These are phyloP conservation scores for Pangasianodon hypophthalmus DNA, from an alignment of 2,113 vertebrate species.

Conservation along the genomic window DNA sequence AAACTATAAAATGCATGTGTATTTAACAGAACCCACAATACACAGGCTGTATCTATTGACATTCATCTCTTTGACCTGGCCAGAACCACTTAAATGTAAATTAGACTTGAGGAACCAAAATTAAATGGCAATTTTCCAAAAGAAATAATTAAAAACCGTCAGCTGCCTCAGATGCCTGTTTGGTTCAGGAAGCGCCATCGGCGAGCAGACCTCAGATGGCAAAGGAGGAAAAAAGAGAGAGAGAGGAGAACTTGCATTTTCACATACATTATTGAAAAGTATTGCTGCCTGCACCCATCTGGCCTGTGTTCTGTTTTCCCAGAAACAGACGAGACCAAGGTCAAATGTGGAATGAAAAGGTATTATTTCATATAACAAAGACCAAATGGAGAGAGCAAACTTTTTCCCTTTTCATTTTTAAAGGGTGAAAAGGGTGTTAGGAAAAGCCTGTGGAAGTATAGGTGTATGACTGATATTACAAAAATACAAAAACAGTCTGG, in stretches of 20 bases:
- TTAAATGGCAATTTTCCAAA: slow-evolving; percentile 67
- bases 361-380: slow-evolving; percentile 43
- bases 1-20: neutral
- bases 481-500: neutral
- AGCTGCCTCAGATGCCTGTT: slow-evolving; percentile 58
- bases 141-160: slow-evolving; percentile 70
- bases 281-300: slow-evolving; percentile 63
- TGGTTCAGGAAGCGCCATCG: slow-evolving; percentile 29
- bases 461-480: neutral
- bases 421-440: neutral
- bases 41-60: slow-evolving; percentile 12
- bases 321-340: slow-evolving; percentile 57
- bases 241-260: slow-evolving; percentile 59
- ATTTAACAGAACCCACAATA: slow-evolving; percentile 12
- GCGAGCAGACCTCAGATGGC: slow-evolving; percentile 59
- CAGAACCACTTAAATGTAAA: slow-evolving; percentile 67
- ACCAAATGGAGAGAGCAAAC: neutral
- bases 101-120: slow-evolving; percentile 56
- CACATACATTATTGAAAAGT: slow-evolving; percentile 65
- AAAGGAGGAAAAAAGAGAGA: slow-evolving; percentile 57
- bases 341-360: slow-evolving; percentile 65
- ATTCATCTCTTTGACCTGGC: slow-evolving; percentile 62
- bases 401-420: neutral
- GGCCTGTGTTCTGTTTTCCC: slow-evolving; percentile 54
- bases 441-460: neutral